These are phyloP conservation scores for Meteorus colon DNA, from an alignment of 2,888 invertebrate genomes.

Conservation along the genomic window DNA sequence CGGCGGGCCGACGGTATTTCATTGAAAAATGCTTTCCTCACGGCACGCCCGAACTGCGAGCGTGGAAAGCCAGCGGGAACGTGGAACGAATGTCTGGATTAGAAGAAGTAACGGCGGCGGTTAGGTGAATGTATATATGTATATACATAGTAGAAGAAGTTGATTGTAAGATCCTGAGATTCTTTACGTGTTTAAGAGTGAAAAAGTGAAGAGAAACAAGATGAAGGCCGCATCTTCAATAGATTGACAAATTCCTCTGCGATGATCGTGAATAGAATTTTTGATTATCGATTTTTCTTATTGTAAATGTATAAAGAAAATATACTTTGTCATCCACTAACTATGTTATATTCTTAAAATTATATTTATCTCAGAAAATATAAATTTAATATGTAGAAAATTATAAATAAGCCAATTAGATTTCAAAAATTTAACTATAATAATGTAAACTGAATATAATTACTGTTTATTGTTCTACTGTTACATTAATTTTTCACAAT, in stretches of 20 bases:
- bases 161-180: conserved; percentile 52
- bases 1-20: conserved; percentile 52
- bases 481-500: too few species aligned
- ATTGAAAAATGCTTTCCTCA: conserved; percentile 56
- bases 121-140: conserved; percentile 36
- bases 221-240: not conserved
- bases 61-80: conserved; percentile 43
- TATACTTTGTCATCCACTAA: too few species aligned
- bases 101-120: conserved; percentile 56
- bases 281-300: conserved; percentile 23
- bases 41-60: conserved; percentile 32
- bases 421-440: too few species aligned
- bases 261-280: not conserved
- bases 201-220: conserved; percentile 12
- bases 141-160: not conserved
- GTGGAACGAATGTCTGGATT: conserved; percentile 63
- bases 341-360: too few species aligned
- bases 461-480: too few species aligned
- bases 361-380: too few species aligned
- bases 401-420: too few species aligned
- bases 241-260: conserved; percentile 42
- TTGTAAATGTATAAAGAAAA: not conserved
- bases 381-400: too few species aligned
- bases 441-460: too few species aligned
- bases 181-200: conserved; percentile 33